A percentile compares a stretch with the other conserved stretches of the same genome.
phyloP scores from a whole-genome alignment of 1,140 invertebrate species.

The Penaeus japonicus region DNA sequence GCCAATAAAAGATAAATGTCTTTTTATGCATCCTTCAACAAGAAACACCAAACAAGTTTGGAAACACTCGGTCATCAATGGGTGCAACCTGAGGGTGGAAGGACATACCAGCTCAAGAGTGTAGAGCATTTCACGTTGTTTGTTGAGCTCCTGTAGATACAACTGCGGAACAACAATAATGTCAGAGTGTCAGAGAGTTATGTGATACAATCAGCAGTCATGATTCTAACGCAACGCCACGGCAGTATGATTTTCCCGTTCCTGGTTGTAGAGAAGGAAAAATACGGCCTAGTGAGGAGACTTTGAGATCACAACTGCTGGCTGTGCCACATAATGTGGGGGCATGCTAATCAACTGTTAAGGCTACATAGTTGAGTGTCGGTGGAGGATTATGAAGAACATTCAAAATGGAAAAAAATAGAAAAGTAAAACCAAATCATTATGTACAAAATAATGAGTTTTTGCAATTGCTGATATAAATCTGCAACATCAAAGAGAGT shows the following conservation, averaged over 20 bases:
- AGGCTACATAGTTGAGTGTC: slow-evolving; percentile 27
- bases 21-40: neutral
- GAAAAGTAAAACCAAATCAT: too few species aligned
- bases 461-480: too few species aligned
- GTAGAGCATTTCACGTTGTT: slow-evolving; percentile 84
- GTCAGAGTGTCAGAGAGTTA: slow-evolving; percentile 50
- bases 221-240: neutral
- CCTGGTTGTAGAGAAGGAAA: neutral
- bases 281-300: neutral
- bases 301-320: neutral
- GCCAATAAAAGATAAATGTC: neutral
- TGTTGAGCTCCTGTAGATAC: slow-evolving; percentile 87
- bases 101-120: slow-evolving; percentile 81
- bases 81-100: slow-evolving; percentile 24
- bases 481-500: too few species aligned
- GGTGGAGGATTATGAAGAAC: slow-evolving; percentile 10
- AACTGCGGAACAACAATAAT: slow-evolving; percentile 68
- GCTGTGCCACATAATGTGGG: slow-evolving; percentile 23
- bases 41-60: neutral
- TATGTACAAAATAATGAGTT: too few species aligned
- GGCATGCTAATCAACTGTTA: slow-evolving; percentile 46
- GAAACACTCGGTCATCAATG: neutral
- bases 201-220: slow-evolving; percentile 28
- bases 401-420: neutral
- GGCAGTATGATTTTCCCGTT: neutral